Base-by-base conservation (phyloP, 2,888 invertebrate genomes). In the Cecidostiba fungosa region DNA sequence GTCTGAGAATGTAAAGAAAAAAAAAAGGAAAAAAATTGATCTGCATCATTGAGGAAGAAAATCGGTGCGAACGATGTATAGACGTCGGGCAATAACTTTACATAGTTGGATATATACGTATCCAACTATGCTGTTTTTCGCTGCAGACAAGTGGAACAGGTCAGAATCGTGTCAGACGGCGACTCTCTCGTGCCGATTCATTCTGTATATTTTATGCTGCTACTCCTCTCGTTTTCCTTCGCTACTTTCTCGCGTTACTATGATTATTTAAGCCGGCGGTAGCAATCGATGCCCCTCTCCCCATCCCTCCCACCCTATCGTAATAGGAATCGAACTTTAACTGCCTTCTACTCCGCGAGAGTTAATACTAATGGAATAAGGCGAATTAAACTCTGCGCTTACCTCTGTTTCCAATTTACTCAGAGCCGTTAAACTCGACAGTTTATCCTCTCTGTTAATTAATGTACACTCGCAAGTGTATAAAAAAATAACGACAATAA, bases 81-180 rank as follows among this genome's bases (percentile, higher is more conserved):
- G n/a, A 59, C 39, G n/a, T 43, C 5, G 26, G 12, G 26, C 14
- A 66, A 19, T 32, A 50, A 47, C 43, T n/a, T 54, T 39, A 54
- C 19, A 62, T 16, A 62, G 6, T 32, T 36, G n/a, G n/a, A 66
- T 32, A n/a, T n/a, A n/a, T n/a, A 59, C 36, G 19, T 29, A 39
- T 54, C 50, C 66, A 32, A 12, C 36, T 74, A 47, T n/a, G 66
- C 39, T 66, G 10, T 81, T 70, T 79, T 83, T 47, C 23, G 1
- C 26, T 43, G 39, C 69, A 26, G 14, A 78, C 47, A 86, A 87
- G 87, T 86, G 76, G 87, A 86, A 87, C 84, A 86, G 84, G 85
- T 86, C 87, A 80, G 77, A 87, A 86, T 87, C 47, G 54, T 69
- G 87, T 82, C 87, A 87, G 87, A 72, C 87, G 8, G 19, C 6